phyloP scores from a whole-genome alignment of 2,888 invertebrate species.

The Cryptus viduatorius region DNA sequence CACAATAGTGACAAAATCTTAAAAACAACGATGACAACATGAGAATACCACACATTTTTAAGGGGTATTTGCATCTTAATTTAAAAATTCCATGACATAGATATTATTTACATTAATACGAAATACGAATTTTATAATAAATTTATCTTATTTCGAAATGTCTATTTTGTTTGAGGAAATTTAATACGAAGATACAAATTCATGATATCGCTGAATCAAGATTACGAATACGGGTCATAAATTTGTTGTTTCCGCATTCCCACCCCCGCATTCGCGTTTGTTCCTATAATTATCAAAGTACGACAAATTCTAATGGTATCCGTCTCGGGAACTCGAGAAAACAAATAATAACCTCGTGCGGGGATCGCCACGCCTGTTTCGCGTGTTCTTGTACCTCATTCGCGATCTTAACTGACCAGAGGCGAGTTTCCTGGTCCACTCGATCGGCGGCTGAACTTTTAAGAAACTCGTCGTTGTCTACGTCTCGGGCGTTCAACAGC shows the following conservation, averaged over 20 bases:
- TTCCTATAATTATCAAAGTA: slow-evolving; percentile 4
- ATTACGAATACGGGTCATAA: not conserved
- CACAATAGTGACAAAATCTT: too few relatives aligned
- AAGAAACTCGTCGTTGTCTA: slow-evolving; percentile 41
- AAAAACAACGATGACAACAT: too few relatives aligned
- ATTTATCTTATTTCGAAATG: too few relatives aligned
- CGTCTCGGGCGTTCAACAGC: slow-evolving; percentile 6
- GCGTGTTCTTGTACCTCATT: slow-evolving; percentile 3
- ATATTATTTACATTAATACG: not conserved
- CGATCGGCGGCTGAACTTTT: slow-evolving; percentile 58
- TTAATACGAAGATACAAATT: too few relatives aligned
- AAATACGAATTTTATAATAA: too few relatives aligned
- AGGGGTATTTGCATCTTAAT: not conserved
- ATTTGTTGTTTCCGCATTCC: slow-evolving; percentile 14
- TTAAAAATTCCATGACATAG: not conserved
- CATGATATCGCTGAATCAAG: too few relatives aligned
- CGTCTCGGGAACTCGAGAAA: slow-evolving; percentile 24
- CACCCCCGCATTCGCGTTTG: not conserved
- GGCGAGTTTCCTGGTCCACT: slow-evolving; percentile 69
- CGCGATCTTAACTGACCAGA: slow-evolving; percentile 4
- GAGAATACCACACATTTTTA: too few relatives aligned
- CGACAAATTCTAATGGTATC: slow-evolving; percentile 24
- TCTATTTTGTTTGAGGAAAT: too few relatives aligned
- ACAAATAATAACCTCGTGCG: slow-evolving; percentile 10
- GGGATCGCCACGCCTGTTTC: slow-evolving; percentile 25